Evolutionary conservation across 2,113 vertebrate genomes (phyloP).

Genomic region (Lepus timidus): DNA sequence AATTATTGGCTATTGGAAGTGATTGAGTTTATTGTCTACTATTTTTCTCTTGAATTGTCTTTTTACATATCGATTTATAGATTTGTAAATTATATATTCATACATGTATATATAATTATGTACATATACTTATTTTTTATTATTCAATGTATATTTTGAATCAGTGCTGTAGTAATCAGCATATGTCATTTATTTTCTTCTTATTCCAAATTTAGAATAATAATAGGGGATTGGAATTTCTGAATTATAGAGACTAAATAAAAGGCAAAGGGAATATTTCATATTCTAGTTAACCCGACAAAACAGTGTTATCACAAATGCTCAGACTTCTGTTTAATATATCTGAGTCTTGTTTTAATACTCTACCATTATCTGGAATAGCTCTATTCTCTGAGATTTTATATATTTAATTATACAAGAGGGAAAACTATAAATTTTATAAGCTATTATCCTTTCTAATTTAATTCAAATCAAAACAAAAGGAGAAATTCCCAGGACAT

Average conservation of each 20-base stretch:
- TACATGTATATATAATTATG: neutral
- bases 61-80: neutral
- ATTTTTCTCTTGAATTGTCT: neutral
- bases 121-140: neutral
- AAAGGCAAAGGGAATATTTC: neutral
- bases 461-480: constrained; percentile 13
- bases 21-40: neutral
- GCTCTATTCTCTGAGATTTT: neutral
- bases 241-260: constrained; percentile 48
- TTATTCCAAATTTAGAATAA: neutral
- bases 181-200: neutral
- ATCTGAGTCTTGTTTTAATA: neutral
- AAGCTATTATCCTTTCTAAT: constrained; percentile 61
- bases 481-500: neutral
- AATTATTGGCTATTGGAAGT: neutral
- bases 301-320: neutral
- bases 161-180: neutral
- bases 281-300: neutral
- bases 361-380: neutral
- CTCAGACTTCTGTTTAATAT: constrained; percentile 3
- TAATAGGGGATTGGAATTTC: neutral
- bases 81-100: neutral
- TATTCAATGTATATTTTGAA: neutral
- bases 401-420: neutral
- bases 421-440: constrained; percentile 28